A percentile compares a stretch with the other conserved stretches of the same genome.
phyloP scores from a whole-genome alignment of 2,797 vertebrate genomes.

The Tamandua tetradactyla region DNA sequence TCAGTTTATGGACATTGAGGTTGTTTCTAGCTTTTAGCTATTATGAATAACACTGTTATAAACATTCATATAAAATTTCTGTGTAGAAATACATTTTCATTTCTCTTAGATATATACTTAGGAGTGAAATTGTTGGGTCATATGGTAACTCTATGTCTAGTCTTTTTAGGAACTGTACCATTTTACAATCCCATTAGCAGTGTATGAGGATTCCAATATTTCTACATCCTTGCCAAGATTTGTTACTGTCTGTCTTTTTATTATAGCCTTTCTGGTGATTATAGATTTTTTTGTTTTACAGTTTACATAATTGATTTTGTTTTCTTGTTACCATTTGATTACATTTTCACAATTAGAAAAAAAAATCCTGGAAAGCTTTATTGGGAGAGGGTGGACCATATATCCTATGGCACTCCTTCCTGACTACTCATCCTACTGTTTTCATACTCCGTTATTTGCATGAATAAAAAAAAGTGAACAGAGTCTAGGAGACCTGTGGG shows the following conservation, averaged over 20 bases:
- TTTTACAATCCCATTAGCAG: background rate
- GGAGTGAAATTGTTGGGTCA: too few relatives aligned
- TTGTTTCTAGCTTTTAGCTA: background rate
- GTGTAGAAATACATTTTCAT: background rate
- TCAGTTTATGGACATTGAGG: background rate
- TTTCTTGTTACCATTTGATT: background rate
- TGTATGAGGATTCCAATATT: background rate
- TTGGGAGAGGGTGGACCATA: background rate
- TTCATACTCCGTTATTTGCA: background rate
- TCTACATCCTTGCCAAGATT: background rate
- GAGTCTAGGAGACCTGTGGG: too few relatives aligned
- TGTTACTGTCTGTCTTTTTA: background rate
- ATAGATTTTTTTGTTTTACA: background rate
- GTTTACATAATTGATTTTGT: background rate
- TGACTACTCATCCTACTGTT: too few relatives aligned
- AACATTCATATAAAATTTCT: background rate
- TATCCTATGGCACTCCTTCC: background rate
- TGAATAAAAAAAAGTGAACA: too few relatives aligned
- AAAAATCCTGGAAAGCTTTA: background rate
- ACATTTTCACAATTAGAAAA: too few relatives aligned
- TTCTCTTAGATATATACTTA: background rate
- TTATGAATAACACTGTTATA: background rate
- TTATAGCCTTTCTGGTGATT: background rate
- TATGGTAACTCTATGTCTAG: too few relatives aligned
- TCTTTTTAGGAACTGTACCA: too few relatives aligned